Conservation (phyloP, 2,888 invertebrate species). For the Nysson spinosus region DNA sequence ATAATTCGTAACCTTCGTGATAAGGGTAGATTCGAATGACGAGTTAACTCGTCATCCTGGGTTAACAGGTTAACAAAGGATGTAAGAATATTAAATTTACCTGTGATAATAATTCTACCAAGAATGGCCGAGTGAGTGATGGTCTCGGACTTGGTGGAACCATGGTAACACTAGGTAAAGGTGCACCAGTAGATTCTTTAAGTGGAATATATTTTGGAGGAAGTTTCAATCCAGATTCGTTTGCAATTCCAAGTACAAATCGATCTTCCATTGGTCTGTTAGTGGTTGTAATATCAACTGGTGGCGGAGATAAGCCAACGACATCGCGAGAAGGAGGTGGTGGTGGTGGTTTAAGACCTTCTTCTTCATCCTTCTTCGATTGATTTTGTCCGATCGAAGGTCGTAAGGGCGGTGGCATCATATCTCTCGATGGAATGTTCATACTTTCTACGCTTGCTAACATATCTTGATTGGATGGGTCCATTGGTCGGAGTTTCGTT, state of each 20-base stretch:
- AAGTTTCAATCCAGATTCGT: constrained; percentile 67
- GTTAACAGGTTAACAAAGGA: neutral
- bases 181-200: constrained; percentile 65
- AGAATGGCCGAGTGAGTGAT: constrained; percentile 68
- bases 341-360: constrained; percentile 71
- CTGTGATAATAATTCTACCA: constrained; percentile 72
- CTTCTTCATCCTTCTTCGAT: constrained; percentile 56
- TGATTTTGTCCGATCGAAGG: constrained; percentile 43
- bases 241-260: constrained; percentile 42
- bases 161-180: constrained; percentile 67
- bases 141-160: constrained; percentile 68
- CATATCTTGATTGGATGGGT: constrained; percentile 34
- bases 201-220: constrained; percentile 72
- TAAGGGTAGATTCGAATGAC: no score
- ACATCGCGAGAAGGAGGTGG: constrained; percentile 68
- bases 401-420: constrained; percentile 69
- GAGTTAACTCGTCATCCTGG: neutral
- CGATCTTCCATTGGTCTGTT: constrained; percentile 61
- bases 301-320: constrained; percentile 73
- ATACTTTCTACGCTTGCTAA: constrained; percentile 29
- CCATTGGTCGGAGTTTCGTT: constrained; percentile 19
- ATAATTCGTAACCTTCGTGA: no score
- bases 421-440: constrained; percentile 66
- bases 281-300: constrained; percentile 69
- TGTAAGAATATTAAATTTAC: constrained; percentile 41